phyloP scores from a whole-genome alignment of 1,140 invertebrate species.

The Drosophila navojoa region DNA sequence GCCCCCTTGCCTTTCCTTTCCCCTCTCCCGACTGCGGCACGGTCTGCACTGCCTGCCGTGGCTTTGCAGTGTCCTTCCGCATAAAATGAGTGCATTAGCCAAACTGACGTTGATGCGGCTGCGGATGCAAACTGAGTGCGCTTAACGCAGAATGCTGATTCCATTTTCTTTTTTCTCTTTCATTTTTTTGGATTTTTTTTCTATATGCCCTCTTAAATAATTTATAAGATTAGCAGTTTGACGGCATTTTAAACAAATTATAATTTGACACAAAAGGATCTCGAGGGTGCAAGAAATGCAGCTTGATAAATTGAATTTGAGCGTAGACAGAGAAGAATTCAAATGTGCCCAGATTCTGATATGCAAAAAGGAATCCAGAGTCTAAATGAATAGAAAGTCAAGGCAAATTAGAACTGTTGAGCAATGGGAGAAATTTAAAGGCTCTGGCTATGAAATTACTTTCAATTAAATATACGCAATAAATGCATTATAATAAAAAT shows the following conservation, averaged over 20 bases:
- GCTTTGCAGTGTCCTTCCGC: slow-evolving; percentile 16
- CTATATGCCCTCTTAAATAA: slow-evolving; percentile 54
- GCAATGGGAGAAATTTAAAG: no score
- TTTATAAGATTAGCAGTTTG: slow-evolving; percentile 52
- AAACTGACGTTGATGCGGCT: slow-evolving; percentile 50
- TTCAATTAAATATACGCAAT: neutral
- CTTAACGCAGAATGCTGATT: slow-evolving; percentile 28
- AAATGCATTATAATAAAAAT: neutral
- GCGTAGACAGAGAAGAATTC: neutral
- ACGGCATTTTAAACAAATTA: slow-evolving; percentile 16
- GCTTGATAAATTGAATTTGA: neutral
- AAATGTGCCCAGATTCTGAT: neutral
- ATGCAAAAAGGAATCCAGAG: neutral
- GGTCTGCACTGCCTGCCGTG: slow-evolving; percentile 10
- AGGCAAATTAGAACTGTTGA: neutral
- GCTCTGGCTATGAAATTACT: no score
- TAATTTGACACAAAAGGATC: neutral
- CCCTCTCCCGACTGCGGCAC: neutral
- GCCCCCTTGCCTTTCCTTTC: slow-evolving; percentile 23
- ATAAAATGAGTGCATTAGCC: slow-evolving; percentile 47
- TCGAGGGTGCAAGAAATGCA: neutral
- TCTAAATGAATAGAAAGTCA: neutral
- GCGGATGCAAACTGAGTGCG: slow-evolving; percentile 10
- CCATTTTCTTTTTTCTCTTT: neutral
- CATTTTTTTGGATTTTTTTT: slow-evolving; percentile 1